Conservation (phyloP, 2,888 invertebrate genomes). For the Plebejus anna region DNA sequence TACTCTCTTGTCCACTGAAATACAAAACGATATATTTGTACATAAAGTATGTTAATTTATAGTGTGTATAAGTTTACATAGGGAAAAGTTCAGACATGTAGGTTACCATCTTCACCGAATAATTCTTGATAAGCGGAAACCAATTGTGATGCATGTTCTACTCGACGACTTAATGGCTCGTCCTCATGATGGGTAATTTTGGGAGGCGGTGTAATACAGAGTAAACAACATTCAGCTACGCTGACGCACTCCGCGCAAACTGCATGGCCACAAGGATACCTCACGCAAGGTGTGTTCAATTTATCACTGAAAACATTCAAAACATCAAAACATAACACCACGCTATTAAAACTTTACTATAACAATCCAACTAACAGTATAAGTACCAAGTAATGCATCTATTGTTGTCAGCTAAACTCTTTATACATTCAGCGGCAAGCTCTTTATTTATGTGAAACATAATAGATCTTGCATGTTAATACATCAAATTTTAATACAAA, state of each 20-base stretch:
- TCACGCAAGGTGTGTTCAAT: conserved; percentile 46
- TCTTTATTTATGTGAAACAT: conserved; percentile 46
- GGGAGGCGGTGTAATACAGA: conserved; percentile 50
- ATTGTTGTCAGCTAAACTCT: conserved; percentile 51
- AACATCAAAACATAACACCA: background rate
- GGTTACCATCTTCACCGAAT: conserved; percentile 58
- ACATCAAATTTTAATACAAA: background rate
- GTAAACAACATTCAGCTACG: conserved; percentile 47
- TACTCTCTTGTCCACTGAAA: conserved; percentile 56
- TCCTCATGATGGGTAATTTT: conserved; percentile 44
- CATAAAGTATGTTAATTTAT: background rate
- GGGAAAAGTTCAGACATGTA: background rate
- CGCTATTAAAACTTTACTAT: background rate
- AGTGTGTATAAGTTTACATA: background rate
- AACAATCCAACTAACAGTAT: background rate
- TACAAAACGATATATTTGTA: conserved; percentile 26
- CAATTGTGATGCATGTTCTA: conserved; percentile 49
- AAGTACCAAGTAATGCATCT: conserved; percentile 54
- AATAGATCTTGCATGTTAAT: conserved; percentile 33
- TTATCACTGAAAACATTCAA: conserved; percentile 51
- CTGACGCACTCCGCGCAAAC: conserved; percentile 55
- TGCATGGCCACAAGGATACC: conserved; percentile 62
- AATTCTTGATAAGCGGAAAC: conserved; percentile 52
- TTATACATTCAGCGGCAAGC: conserved; percentile 49
- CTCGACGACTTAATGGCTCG: conserved; percentile 46